A percentile compares a stretch with the other conserved stretches of the same genome.
These are phyloP conservation scores for Yoshiicerus persimilis DNA, from an alignment of 1,140 invertebrate species.

Conservation along the genomic window DNA sequence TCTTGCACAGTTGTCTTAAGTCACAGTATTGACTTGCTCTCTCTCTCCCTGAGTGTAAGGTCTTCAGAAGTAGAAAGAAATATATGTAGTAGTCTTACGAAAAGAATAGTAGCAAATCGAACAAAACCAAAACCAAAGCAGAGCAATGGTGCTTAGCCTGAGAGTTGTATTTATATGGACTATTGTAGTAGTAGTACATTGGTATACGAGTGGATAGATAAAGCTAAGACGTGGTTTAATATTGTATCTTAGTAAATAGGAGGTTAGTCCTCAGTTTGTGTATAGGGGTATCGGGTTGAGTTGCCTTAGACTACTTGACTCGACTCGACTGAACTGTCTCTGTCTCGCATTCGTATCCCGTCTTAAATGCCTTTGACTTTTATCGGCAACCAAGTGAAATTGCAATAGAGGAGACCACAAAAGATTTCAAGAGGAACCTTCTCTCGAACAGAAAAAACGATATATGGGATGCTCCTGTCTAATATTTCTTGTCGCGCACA, in stretches of 20 bases:
- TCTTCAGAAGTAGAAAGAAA: neutral
- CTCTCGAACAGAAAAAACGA: slow-evolving; percentile 6
- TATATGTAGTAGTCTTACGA: neutral
- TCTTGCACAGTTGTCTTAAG: neutral
- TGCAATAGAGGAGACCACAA: neutral
- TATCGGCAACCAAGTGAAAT: slow-evolving; percentile 8
- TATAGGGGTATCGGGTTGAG: neutral
- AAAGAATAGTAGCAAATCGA: too few relatives aligned
- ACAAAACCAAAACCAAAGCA: neutral
- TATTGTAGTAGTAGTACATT: too few relatives aligned
- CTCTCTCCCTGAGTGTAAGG: neutral
- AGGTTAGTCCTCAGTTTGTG: neutral
- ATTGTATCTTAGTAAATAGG: neutral
- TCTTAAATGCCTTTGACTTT: slow-evolving; percentile 23
- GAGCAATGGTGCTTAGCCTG: neutral
- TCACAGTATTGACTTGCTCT: neutral
- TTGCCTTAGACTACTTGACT: slow-evolving; percentile 3
- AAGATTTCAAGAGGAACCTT: neutral
- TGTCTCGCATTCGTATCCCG: neutral
- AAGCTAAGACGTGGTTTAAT: neutral
- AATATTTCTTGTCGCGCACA: slow-evolving; percentile 25
- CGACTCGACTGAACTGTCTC: neutral
- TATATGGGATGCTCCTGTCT: slow-evolving; percentile 22
- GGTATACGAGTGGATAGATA: too few relatives aligned
- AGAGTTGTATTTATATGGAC: too few relatives aligned